Conservation (phyloP, 2,797 vertebrate genomes). For the Brotula barbata region DNA sequence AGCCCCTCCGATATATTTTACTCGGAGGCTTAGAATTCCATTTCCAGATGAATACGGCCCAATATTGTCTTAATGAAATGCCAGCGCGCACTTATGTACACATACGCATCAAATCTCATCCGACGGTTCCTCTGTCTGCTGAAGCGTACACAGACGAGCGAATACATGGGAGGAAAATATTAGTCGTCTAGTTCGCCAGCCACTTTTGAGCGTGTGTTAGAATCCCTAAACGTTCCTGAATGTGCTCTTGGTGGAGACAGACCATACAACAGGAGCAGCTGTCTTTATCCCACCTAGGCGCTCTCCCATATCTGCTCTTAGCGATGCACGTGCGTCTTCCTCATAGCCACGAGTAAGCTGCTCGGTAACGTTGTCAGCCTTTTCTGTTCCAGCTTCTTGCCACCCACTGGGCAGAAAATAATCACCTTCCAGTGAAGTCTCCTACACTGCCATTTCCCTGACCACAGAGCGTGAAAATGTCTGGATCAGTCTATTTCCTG, state of each 20-base stretch:
- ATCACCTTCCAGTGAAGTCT: conserved; percentile 39
- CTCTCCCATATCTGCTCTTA: conserved; percentile 38
- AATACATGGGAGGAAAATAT: background rate
- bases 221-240: conserved; percentile 23
- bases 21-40: conserved; percentile 44
- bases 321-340: conserved; percentile 45
- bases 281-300: conserved; percentile 36
- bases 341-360: conserved; percentile 21
- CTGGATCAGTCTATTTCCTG: conserved; percentile 4
- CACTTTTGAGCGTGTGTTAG: background rate
- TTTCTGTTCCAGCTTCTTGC: conserved; percentile 28
- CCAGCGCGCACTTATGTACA: background rate
- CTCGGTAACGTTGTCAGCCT: conserved; percentile 49
- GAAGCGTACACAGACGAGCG: background rate
- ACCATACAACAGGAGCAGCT: no score
- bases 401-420: conserved; percentile 24
- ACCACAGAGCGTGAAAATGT: conserved; percentile 35
- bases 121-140: background rate
- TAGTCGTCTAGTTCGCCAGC: no score
- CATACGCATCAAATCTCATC: conserved; percentile 6
- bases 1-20: conserved; percentile 39
- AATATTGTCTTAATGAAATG: conserved; percentile 23
- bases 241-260: no score
- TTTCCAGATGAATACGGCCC: conserved; percentile 41
- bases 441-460: conserved; percentile 29